A percentile compares a stretch with the other conserved stretches of the same genome.
Conservation (phyloP, 2,888 invertebrate species). For the Pollenia angustigena region DNA sequence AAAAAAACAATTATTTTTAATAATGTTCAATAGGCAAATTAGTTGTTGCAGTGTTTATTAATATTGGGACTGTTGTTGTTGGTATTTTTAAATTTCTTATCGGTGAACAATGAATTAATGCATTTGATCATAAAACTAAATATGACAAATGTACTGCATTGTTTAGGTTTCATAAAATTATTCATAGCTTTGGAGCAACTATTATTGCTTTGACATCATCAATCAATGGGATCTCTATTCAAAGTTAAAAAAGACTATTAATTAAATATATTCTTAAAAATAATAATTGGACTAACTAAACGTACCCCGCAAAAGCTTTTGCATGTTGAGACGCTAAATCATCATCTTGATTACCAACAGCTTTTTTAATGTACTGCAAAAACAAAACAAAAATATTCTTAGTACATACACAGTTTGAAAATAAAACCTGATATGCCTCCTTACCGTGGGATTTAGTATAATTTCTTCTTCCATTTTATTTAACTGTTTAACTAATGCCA, state of each 20-base stretch:
- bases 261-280: neutral
- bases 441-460: slow-evolving; percentile 93
- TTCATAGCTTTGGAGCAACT: slow-evolving; percentile 65
- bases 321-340: slow-evolving; percentile 84
- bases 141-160: slow-evolving; percentile 74
- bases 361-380: slow-evolving; percentile 87
- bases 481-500: slow-evolving; percentile 94
- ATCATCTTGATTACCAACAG: slow-evolving; percentile 87
- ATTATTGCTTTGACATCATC: slow-evolving; percentile 77
- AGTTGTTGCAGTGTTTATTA: slow-evolving; percentile 64
- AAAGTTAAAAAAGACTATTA: slow-evolving; percentile 24
- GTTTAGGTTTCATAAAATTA: slow-evolving; percentile 67
- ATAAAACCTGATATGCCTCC: neutral
- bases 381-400: neutral
- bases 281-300: neutral
- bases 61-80: slow-evolving; percentile 48
- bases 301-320: slow-evolving; percentile 83
- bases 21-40: slow-evolving; percentile 73
- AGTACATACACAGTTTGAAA: neutral
- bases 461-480: slow-evolving; percentile 98
- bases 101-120: slow-evolving; percentile 74
- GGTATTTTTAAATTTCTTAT: slow-evolving; percentile 70
- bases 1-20: slow-evolving; percentile 69
- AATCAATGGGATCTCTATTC: slow-evolving; percentile 83
- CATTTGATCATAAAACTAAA: slow-evolving; percentile 75